These are phyloP conservation scores for Papilio dardanus DNA, from an alignment of 1,140 invertebrate species.

Conservation along the genomic window DNA sequence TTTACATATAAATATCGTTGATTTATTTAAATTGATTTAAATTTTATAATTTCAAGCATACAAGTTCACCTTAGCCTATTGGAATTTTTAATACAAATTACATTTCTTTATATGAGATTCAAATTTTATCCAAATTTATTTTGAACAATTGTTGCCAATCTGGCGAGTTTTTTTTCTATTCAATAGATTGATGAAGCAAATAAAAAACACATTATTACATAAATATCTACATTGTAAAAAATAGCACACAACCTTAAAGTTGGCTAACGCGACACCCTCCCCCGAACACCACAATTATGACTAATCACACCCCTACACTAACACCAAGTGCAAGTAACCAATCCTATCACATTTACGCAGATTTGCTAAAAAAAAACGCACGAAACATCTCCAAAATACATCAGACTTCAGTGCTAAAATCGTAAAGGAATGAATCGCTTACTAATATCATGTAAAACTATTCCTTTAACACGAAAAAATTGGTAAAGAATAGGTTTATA, in stretches of 20 bases:
- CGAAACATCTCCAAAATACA: conserved; percentile 43
- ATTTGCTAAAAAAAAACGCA: conserved; percentile 61
- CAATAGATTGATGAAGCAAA: conserved; percentile 26
- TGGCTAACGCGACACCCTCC: conserved; percentile 64
- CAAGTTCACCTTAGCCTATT: conserved; percentile 44
- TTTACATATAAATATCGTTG: conserved; percentile 49
- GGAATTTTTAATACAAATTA: conserved; percentile 43
- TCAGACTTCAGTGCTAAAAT: conserved; percentile 57
- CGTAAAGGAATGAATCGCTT: conserved; percentile 56
- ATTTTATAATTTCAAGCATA: conserved; percentile 48
- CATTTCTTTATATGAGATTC: conserved; percentile 58
- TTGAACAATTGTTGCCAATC: conserved; percentile 23
- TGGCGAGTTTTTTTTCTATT: conserved; percentile 21
- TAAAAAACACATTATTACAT: conserved; percentile 26
- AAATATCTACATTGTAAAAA: conserved; percentile 55
- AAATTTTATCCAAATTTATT: conserved; percentile 47
- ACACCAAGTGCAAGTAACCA: conserved; percentile 57
- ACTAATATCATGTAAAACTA: conserved; percentile 33
- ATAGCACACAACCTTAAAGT: conserved; percentile 78
- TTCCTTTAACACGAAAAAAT: conserved; percentile 29
- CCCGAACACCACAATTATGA: conserved; percentile 45
- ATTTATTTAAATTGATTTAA: conserved; percentile 37
- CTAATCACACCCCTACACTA: conserved; percentile 65
- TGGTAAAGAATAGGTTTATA: conserved; percentile 33
- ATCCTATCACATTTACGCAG: conserved; percentile 51